Evolutionary conservation across 2,888 invertebrate species (phyloP), one percentile per base, ranked within the genome.

Genomic region (Nesidiocoris tenuis): DNA sequence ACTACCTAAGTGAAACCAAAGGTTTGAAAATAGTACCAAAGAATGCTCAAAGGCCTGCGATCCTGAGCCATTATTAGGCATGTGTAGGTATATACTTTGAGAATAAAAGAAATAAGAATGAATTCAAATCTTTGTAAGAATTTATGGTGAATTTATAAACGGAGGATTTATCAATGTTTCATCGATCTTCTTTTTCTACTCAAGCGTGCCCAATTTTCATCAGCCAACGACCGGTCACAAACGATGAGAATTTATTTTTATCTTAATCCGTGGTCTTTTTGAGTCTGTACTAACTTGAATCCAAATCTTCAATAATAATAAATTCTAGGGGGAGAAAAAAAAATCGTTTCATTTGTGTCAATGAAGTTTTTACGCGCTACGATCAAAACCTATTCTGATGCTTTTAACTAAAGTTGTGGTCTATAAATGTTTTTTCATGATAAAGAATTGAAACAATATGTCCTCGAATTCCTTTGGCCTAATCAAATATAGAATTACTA

Each of bases 401-500:
- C 70, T 70, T 70, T 70, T 70, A 61, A 70, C 67, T 67, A 67
- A 67, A 67, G 67, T 70, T 70, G 70, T 70, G 57, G 70, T 59
- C 12, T 39, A 39, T 59, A 70, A 57, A 70, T 70, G 59, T 70
- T 70, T 59, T 56, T 57, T 56, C 22, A 70, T 23, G 23, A 56
- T 54, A 67, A 2, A 19, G 17, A 67, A n/a, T 12, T 39, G 19
- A 67, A 67, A 56, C 17, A 23, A 17, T 70, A 57, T 68, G 56
- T 56, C 22, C 57, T 70, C 17, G 56, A 18, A 57, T 59, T 70
- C 59, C 61, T 70, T 70, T 70, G 70, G 70, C 70, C 70, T 70
- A 70, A 70, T 70, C n/a, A 16, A 57, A 70, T 59, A 23, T 70
- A 70, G 57, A 70, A 70, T 23, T 61, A 57, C 70, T 70, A 22